Evolutionary conservation across 1,140 invertebrate species (phyloP).

Genomic region (Aculops lycopersici): DNA sequence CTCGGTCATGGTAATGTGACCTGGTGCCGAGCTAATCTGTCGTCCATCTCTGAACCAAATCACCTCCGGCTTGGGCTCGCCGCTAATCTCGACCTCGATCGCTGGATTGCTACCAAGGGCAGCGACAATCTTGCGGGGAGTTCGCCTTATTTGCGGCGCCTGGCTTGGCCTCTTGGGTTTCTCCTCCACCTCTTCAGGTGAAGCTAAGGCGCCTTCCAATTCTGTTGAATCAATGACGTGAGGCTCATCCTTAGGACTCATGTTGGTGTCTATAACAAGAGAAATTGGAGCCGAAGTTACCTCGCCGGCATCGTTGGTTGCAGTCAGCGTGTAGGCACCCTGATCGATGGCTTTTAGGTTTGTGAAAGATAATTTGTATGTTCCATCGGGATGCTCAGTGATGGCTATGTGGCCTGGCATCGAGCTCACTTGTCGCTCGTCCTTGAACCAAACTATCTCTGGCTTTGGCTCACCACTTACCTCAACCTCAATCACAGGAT

Average conservation of each 20-base stretch:
- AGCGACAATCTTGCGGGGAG: neutral
- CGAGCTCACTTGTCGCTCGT: conserved; percentile 2
- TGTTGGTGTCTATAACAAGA: too few relatives aligned
- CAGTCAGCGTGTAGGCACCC: conserved; percentile 7
- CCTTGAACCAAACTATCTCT: conserved; percentile 8
- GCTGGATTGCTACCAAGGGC: neutral
- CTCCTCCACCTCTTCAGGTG: too few relatives aligned
- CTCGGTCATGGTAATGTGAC: conserved; percentile 8
- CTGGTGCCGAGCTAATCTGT: conserved; percentile 13
- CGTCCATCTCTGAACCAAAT: conserved; percentile 16
- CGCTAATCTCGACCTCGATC: conserved; percentile 14
- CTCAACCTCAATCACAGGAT: conserved; percentile 4
- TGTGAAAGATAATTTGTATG: conserved; percentile 6
- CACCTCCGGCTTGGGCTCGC: conserved; percentile 14
- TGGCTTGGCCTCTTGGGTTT: too few relatives aligned
- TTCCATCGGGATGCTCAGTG: conserved; percentile 3
- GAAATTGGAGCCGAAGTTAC: too few relatives aligned
- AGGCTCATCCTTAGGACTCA: too few relatives aligned
- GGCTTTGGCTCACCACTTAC: conserved; percentile 4
- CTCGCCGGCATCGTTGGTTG: conserved; percentile 8
- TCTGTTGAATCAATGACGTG: too few relatives aligned
- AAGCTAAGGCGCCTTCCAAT: too few relatives aligned
- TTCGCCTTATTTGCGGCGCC: neutral
- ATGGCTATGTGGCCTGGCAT: conserved; percentile 2
- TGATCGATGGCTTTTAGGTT: conserved; percentile 7